These are phyloP conservation scores for Diglossa cyanea DNA, from an alignment of 2,797 vertebrate genomes.

Conservation along the genomic window DNA sequence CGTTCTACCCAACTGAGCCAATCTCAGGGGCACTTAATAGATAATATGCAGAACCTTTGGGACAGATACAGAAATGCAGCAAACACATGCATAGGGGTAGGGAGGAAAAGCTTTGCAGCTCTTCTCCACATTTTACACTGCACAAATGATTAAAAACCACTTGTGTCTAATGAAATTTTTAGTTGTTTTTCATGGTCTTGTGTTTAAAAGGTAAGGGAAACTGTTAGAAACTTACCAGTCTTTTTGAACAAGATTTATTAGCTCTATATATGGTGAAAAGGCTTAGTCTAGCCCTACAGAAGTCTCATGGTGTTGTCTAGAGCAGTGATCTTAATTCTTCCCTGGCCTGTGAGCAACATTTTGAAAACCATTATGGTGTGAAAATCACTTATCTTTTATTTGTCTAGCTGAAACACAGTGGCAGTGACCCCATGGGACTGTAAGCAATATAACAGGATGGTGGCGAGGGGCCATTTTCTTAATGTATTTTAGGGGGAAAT, in stretches of 20 bases:
- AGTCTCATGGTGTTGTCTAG: not conserved
- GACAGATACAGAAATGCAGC: not conserved
- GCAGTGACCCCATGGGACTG: not conserved
- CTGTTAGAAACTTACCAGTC: not conserved
- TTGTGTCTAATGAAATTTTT: not conserved
- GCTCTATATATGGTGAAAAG: not conserved
- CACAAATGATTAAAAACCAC: not conserved
- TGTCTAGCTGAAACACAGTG: not conserved
- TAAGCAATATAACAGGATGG: not conserved
- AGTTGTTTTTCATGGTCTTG: not conserved
- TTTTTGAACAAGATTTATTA: not conserved
- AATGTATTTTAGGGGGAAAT: not conserved
- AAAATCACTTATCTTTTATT: not conserved
- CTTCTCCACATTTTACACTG: not conserved
- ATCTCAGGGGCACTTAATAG: not conserved
- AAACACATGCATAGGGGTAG: not conserved
- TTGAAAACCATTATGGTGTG: not conserved
- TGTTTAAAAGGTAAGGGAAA: not conserved
- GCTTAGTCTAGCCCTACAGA: not conserved
- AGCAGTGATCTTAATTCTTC: not conserved
- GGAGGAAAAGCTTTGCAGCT: not conserved
- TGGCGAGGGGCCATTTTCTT: fast-evolving
- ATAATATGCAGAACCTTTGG: not conserved
- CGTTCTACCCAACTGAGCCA: not conserved
- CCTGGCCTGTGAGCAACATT: not conserved